Evolutionary conservation across 1,140 invertebrate genomes (phyloP).

Genomic region (Lordiphosa clarofinis): DNA sequence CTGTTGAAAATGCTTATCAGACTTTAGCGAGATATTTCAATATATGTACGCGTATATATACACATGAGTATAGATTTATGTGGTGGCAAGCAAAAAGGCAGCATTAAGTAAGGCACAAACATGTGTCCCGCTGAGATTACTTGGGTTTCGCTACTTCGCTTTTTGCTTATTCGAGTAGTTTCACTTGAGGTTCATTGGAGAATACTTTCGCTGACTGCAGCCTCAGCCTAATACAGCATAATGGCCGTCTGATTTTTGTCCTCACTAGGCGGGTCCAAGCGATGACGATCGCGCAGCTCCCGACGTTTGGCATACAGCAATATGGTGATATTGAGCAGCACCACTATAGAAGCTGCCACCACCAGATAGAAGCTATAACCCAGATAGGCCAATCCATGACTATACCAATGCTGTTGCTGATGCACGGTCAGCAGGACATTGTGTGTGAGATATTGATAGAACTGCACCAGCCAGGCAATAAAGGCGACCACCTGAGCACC

Average conservation of each 20-base stretch:
- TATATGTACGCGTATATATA: conserved; percentile 12
- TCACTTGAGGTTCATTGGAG: conserved; percentile 46
- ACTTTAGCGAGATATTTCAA: conserved; percentile 13
- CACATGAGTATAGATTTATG: conserved; percentile 14
- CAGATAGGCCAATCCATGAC: conserved; percentile 62
- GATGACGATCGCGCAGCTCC: conserved; percentile 52
- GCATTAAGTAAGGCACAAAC: conserved; percentile 55
- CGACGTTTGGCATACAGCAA: conserved; percentile 56
- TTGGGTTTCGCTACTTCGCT: conserved; percentile 20
- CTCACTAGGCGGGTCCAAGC: conserved; percentile 56
- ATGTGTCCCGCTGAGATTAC: conserved; percentile 59
- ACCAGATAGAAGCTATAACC: conserved; percentile 79
- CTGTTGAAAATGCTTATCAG: conserved; percentile 34
- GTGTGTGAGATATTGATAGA: conserved; percentile 70
- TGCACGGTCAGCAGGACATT: conserved; percentile 68
- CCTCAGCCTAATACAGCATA: conserved; percentile 70
- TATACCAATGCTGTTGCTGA: conserved; percentile 67
- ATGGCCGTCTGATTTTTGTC: conserved; percentile 72
- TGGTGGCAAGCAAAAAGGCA: conserved; percentile 57
- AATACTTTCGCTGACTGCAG: conserved; percentile 1
- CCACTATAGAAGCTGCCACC: conserved; percentile 62
- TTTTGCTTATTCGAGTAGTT: conserved; percentile 23
- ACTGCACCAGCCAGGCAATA: conserved; percentile 74
- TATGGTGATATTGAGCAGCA: conserved; percentile 66
- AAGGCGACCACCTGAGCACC: conserved; percentile 70